Conservation (phyloP, 2,797 vertebrate species). For the Spizella passerina region DNA sequence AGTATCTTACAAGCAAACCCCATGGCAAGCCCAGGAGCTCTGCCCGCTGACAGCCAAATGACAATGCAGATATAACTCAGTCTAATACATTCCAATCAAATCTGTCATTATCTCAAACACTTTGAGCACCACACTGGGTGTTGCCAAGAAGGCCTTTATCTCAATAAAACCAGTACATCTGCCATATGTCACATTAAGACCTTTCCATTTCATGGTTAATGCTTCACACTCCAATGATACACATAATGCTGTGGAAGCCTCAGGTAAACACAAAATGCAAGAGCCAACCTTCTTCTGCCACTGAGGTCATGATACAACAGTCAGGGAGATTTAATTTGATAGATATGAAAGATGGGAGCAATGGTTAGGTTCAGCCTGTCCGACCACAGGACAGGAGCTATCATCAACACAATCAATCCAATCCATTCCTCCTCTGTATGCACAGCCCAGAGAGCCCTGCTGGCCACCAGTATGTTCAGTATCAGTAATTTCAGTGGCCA, state of each 20-base stretch:
- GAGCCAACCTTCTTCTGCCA: neutral
- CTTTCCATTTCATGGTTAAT: neutral
- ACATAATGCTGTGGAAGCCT: neutral
- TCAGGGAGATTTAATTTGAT: neutral
- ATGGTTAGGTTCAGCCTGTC: neutral
- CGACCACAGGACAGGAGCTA: neutral
- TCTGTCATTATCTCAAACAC: neutral
- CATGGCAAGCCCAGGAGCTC: neutral
- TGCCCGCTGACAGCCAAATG: neutral
- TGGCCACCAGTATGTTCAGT: neutral
- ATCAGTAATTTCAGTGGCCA: neutral
- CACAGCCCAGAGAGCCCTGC: neutral
- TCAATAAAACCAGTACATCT: neutral
- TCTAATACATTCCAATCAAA: neutral
- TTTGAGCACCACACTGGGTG: neutral
- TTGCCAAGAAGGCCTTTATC: neutral
- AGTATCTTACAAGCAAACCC: neutral
- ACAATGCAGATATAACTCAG: neutral
- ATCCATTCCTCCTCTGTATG: neutral
- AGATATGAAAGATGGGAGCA: neutral
- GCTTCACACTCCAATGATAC: neutral
- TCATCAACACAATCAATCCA: neutral
- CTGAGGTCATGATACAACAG: neutral
- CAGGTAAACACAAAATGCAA: neutral
- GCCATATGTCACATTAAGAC: neutral